Conservation (phyloP, 1,140 invertebrate genomes). For the Tetramorium parvispinum region DNA sequence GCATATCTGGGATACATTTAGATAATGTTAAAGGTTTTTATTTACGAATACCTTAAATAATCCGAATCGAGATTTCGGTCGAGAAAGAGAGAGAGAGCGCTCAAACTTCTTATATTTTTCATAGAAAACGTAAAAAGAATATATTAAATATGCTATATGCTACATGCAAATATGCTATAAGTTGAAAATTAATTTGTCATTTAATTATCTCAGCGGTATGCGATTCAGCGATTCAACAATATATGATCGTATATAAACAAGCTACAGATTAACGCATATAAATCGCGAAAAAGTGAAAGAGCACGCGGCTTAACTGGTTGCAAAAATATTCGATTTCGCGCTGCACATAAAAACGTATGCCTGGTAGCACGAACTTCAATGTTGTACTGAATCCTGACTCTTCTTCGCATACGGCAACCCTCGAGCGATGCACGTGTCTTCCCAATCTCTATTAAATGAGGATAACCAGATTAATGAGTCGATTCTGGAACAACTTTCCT, state of each 20-base stretch:
- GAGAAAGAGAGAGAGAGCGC: too few species aligned
- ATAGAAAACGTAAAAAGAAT: not conserved
- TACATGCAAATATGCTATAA: too few species aligned
- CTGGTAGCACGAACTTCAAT: not conserved
- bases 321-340: not conserved
- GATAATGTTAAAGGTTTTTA: not conserved
- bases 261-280: not conserved
- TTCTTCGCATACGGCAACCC: not conserved
- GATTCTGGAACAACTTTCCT: conserved; percentile 60
- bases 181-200: not conserved
- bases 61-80: not conserved
- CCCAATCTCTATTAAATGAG: not conserved
- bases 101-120: not conserved
- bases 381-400: not conserved
- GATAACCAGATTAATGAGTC: conserved; percentile 54
- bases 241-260: not conserved
- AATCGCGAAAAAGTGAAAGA: conserved; percentile 21
- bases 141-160: not conserved
- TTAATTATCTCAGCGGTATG: not conserved
- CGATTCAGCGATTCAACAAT: not conserved
- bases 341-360: not conserved
- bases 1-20: not conserved
- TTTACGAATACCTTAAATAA: not conserved
- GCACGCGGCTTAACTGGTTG: not conserved
- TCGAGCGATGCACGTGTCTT: conserved; percentile 50